Evolutionary conservation across 2,888 invertebrate genomes (phyloP).

Genomic region (Lagria hirta): DNA sequence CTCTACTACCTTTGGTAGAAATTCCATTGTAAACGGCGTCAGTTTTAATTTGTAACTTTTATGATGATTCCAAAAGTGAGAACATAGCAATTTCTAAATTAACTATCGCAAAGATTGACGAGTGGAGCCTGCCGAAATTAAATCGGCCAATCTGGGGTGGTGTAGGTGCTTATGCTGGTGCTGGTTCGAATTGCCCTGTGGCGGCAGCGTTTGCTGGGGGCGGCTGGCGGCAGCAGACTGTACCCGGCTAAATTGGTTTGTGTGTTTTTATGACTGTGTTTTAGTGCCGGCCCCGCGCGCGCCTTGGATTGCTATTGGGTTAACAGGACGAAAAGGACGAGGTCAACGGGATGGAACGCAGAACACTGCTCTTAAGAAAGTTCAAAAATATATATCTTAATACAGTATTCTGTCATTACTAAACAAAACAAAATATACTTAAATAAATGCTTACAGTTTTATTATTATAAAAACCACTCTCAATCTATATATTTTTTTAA

Average conservation of each 20-base stretch:
- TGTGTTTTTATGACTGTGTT: slow-evolving; percentile 57
- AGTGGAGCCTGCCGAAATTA: slow-evolving; percentile 49
- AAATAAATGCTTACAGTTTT: no score
- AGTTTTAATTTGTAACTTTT: slow-evolving; percentile 44
- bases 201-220: slow-evolving; percentile 15
- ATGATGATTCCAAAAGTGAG: slow-evolving; percentile 47
- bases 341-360: slow-evolving; percentile 38
- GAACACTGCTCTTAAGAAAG: not conserved
- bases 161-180: no score
- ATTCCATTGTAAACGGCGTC: slow-evolving; percentile 2
- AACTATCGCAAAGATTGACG: slow-evolving; percentile 52
- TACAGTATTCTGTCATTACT: no score
- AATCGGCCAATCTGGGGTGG: slow-evolving; percentile 48
- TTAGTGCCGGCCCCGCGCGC: slow-evolving; percentile 55
- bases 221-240: slow-evolving; percentile 50
- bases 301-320: slow-evolving; percentile 54
- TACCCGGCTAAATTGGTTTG: slow-evolving; percentile 57
- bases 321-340: slow-evolving; percentile 52
- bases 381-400: no score
- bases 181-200: slow-evolving; percentile 29
- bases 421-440: no score
- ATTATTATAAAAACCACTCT: no score
- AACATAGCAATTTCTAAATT: slow-evolving; percentile 48
- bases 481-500: no score
- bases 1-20: not conserved